A percentile compares a stretch with the other conserved stretches of the same genome.
phyloP scores from a whole-genome alignment of 2,797 vertebrate species.

The Anabacerthia variegaticeps region DNA sequence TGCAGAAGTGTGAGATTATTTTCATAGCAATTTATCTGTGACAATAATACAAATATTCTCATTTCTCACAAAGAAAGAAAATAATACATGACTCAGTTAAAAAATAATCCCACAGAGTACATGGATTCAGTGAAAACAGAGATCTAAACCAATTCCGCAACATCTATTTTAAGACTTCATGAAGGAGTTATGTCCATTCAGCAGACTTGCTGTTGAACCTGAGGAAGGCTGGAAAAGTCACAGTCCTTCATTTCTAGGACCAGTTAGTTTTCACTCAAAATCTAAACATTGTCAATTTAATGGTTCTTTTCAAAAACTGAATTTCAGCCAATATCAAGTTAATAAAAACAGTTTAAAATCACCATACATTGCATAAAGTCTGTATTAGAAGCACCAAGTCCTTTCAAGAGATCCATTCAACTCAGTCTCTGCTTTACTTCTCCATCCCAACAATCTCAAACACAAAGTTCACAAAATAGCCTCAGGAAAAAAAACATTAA shows the following conservation, averaged over 20 bases:
- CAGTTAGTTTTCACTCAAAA: background rate
- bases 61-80: background rate
- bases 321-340: background rate
- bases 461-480: background rate
- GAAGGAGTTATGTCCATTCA: background rate
- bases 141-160: background rate
- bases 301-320: fast-evolving
- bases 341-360: background rate
- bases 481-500: background rate
- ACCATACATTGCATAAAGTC: background rate
- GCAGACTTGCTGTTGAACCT: background rate
- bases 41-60: constrained; percentile 12
- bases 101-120: background rate
- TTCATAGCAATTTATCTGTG: constrained; percentile 2
- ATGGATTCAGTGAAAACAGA: background rate
- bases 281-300: background rate
- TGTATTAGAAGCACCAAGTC: background rate
- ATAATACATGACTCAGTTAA: background rate
- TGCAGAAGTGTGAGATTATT: constrained; percentile 4
- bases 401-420: background rate
- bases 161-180: background rate
- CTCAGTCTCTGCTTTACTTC: background rate
- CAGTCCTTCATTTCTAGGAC: background rate
- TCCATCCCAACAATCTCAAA: background rate
- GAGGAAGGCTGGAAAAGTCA: background rate